These are phyloP conservation scores for Lepetodrilus schrolli DNA, from an alignment of 2,888 invertebrate species.

Conservation along the genomic window DNA sequence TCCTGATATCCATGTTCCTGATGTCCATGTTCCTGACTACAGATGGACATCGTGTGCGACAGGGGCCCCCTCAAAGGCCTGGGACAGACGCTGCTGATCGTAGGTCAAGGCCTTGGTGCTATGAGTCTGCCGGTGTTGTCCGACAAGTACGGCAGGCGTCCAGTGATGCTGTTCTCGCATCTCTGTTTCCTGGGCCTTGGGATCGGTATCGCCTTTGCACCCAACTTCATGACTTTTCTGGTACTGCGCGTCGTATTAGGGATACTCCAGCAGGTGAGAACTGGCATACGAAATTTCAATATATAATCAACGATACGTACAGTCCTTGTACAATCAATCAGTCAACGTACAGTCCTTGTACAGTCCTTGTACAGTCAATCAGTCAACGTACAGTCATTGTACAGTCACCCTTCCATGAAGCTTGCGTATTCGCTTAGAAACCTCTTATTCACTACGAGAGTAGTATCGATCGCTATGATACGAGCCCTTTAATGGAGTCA, in stretches of 20 bases:
- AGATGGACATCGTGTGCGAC: constrained; percentile 66
- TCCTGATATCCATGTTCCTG: neutral
- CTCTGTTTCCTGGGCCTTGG: neutral
- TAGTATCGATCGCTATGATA: too few relatives aligned
- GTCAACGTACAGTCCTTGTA: too few relatives aligned
- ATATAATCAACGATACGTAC: neutral
- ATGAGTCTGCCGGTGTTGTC: constrained; percentile 49
- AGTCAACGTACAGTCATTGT: too few relatives aligned
- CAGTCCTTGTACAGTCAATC: too few relatives aligned
- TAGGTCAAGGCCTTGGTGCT: constrained; percentile 66
- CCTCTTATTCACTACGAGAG: too few relatives aligned
- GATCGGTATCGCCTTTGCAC: neutral
- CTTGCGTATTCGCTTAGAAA: too few relatives aligned
- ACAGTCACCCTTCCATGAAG: too few relatives aligned
- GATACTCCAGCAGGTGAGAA: neutral
- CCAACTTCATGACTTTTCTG: neutral
- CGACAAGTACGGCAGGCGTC: neutral
- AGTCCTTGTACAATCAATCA: too few relatives aligned
- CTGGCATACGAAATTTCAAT: neutral
- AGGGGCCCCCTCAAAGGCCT: constrained; percentile 55
- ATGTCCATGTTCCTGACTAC: constrained; percentile 34
- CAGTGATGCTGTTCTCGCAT: neutral
- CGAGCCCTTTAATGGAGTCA: too few relatives aligned
- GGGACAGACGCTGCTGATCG: constrained; percentile 61
- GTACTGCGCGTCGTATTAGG: neutral